Conservation (phyloP, 2,888 invertebrate genomes). For the Eupeodes latifasciatus region DNA sequence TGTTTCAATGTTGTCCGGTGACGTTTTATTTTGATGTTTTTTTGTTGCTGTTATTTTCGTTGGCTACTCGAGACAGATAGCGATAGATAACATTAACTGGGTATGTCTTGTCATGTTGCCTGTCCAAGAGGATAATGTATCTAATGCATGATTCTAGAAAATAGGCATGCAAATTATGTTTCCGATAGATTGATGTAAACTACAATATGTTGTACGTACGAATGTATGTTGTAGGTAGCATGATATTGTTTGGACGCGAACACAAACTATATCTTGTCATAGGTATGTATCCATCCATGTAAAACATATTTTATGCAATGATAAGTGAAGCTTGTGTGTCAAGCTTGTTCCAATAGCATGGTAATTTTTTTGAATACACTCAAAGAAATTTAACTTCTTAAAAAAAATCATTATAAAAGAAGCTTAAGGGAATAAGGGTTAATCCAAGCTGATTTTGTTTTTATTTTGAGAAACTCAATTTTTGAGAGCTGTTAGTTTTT, state of each 20-base stretch:
- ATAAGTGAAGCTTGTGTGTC: conserved; percentile 68
- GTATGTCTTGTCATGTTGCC: conserved; percentile 72
- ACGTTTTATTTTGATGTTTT: conserved; percentile 50
- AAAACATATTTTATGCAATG: conserved; percentile 75
- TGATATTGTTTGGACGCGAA: conserved; percentile 36
- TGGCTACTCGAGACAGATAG: conserved; percentile 51
- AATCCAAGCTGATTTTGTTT: no score
- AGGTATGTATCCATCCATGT: conserved; percentile 45
- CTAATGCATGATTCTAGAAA: conserved; percentile 69
- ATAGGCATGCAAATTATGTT: conserved; percentile 73
- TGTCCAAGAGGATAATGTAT: conserved; percentile 67
- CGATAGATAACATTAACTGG: conserved; percentile 65
- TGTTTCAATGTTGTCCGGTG: conserved; percentile 52
- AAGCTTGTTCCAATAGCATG: conserved; percentile 48
- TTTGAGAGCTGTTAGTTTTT: no score
- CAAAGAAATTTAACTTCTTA: not conserved
- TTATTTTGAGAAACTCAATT: no score
- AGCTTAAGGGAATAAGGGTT: no score
- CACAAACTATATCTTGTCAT: conserved; percentile 32
- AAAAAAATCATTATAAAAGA: no score
- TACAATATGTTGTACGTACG: not conserved
- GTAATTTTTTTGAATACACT: conserved; percentile 6
- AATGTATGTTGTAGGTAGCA: conserved; percentile 46
- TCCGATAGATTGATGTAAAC: conserved; percentile 54
- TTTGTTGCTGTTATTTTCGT: not conserved